Evolutionary conservation across 2,888 invertebrate species (phyloP), one percentile per base, ranked within the genome.

Genomic region (Ophion ellenae): DNA sequence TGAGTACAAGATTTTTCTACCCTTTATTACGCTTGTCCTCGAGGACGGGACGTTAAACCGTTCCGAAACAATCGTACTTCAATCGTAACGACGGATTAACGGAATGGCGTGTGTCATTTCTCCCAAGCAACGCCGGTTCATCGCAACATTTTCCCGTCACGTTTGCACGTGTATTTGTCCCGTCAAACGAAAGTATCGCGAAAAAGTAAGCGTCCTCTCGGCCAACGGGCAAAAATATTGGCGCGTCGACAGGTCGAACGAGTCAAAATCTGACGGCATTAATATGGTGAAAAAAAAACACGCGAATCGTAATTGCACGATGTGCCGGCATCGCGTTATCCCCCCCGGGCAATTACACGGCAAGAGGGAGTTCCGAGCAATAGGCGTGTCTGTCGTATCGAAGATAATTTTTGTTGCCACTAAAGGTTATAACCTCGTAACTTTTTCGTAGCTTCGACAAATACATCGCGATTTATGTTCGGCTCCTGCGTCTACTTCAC

Each of bases 81-180:
- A 45, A 73, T 53, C 40, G 67, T 20, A 71, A 63, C 57, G 69
- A 53, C 24, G 57, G 69, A 81, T 81, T 40, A 40, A 66, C 32
- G 73, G 77, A 75, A 86, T 86, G 85, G 85, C 85, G 85, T 81
- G 85, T 79, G 71, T 71, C 71, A 66, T 61, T 36, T 73, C 57
- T 61, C 28, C 11, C 70, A 32, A 20, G 24, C 57, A 80, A 32
- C 17, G 24, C 85, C 85, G 85, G 85, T 53, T 85, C 79, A 53
- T 63, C 57, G 57, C 57, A 73, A 83, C 76, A n/a, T 80, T 73
- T 53, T 20, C 40, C 45, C 76, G 66, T 75, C 36, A 75, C 63
- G 67, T 53, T 83, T 80, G 47, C 59, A 67, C 66, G 57, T 76
- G 66, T 76, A 61, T 73, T 40, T 4, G 32, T 71, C n/a, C 53